Conservation (phyloP, 1,140 invertebrate genomes). For the Panagrolaimus sp. region DNA sequence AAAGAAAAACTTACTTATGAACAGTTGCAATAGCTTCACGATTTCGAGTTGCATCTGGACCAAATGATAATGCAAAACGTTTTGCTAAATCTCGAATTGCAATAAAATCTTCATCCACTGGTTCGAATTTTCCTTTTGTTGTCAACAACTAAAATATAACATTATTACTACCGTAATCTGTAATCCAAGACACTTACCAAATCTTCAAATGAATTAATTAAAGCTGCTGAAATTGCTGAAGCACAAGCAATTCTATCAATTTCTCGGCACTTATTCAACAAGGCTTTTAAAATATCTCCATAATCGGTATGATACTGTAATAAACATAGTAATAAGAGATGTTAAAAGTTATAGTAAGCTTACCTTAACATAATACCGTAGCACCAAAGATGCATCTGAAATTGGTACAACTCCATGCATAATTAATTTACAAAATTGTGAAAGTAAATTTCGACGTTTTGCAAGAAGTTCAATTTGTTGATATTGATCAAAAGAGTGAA, state of each 20-base stretch:
- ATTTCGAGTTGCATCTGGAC: slow-evolving; percentile 92
- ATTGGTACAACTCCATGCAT: slow-evolving; percentile 93
- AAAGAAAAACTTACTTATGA: slow-evolving; percentile 67
- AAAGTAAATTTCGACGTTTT: slow-evolving; percentile 87
- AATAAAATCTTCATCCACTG: slow-evolving; percentile 37
- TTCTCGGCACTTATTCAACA: slow-evolving; percentile 87
- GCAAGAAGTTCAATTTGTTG: slow-evolving; percentile 88
- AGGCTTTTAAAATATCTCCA: slow-evolving; percentile 98
- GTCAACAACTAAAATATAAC: slow-evolving; percentile 23
- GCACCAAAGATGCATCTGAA: slow-evolving; percentile 82
- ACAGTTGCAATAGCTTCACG: slow-evolving; percentile 90
- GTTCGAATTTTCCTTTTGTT: slow-evolving; percentile 33
- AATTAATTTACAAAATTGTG: slow-evolving; percentile 92
- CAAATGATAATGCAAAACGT: slow-evolving; percentile 91
- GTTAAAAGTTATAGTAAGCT: no score
- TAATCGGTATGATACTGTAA: slow-evolving; percentile 90
- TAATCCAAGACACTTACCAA: slow-evolving; percentile 28
- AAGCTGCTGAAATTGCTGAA: slow-evolving; percentile 71
- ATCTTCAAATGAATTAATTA: slow-evolving; percentile 32
- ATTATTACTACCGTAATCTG: slow-evolving; percentile 16
- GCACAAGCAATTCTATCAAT: slow-evolving; percentile 95
- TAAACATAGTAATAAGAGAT: slow-evolving; percentile 62
- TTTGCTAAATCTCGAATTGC: slow-evolving; percentile 78
- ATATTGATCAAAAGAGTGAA: slow-evolving; percentile 80
- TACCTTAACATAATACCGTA: slow-evolving; percentile 93